These are phyloP conservation scores for Actinemys pallida DNA, from an alignment of 2,113 vertebrate species.

Conservation along the genomic window DNA sequence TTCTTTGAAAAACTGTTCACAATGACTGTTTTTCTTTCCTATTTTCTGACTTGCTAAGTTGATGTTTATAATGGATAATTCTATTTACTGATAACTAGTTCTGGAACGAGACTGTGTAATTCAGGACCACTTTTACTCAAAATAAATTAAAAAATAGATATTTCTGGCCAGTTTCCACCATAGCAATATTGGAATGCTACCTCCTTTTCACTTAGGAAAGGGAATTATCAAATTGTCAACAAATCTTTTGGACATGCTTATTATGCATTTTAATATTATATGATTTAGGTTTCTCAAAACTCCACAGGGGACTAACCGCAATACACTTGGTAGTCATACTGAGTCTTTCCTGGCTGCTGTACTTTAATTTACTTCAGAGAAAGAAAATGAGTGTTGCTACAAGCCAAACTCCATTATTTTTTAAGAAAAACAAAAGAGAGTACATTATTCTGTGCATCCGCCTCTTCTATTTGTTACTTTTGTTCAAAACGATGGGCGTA, in stretches of 20 bases:
- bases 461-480: not conserved
- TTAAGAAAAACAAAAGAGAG: not conserved
- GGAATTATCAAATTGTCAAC: not conserved
- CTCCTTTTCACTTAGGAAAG: not conserved
- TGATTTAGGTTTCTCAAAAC: not conserved
- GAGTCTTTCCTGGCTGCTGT: not conserved
- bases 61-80: not conserved
- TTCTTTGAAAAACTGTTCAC: not conserved
- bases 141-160: not conserved
- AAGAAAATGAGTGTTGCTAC: not conserved
- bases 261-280: not conserved
- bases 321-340: not conserved
- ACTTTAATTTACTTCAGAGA: not conserved
- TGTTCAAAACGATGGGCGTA: no score
- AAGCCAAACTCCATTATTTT: not conserved
- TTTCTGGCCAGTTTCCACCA: not conserved
- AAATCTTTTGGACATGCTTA: not conserved
- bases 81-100: not conserved
- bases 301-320: accelerated
- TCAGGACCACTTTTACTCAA: accelerated
- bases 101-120: not conserved
- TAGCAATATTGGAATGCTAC: not conserved
- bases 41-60: not conserved
- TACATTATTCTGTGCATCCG: accelerated
- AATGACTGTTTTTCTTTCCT: not conserved